These are phyloP conservation scores for Drosophila serrata DNA, from an alignment of 1,140 invertebrate species.

Conservation along the genomic window DNA sequence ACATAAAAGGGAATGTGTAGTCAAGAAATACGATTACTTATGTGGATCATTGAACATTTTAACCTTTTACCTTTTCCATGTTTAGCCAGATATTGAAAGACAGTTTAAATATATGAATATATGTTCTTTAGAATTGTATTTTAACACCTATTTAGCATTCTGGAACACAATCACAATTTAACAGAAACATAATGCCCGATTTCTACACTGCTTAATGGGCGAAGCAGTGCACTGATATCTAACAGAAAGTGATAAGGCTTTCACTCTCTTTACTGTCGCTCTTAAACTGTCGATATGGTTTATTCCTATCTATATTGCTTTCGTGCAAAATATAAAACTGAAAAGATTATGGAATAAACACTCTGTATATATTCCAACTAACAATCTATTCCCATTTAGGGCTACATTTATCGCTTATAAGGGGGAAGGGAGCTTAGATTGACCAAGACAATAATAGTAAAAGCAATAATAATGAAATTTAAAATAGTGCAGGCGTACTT, in stretches of 20 bases:
- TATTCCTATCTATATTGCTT: constrained; percentile 6
- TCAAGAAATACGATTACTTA: neutral
- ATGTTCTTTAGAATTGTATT: neutral
- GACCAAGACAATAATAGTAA: constrained; percentile 27
- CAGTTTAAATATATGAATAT: neutral
- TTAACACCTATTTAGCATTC: neutral
- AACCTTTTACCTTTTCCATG: neutral
- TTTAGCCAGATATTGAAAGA: neutral
- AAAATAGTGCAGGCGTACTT: constrained; percentile 27
- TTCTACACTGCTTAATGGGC: constrained; percentile 28
- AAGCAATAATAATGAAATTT: constrained; percentile 26
- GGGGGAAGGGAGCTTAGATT: constrained; percentile 8
- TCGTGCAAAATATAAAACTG: neutral
- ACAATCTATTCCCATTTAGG: constrained; percentile 1
- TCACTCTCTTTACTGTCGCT: constrained; percentile 25
- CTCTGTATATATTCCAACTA: neutral
- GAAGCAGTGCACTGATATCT: constrained; percentile 36
- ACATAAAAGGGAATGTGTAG: neutral
- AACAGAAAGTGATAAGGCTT: constrained; percentile 35
- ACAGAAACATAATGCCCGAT: constrained; percentile 21
- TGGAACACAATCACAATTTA: neutral
- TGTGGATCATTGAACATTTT: neutral
- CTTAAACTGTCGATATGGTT: constrained; percentile 14
- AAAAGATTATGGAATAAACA: constrained; percentile 5
- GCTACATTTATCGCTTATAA: constrained; percentile 13